Conservation (phyloP, 2,888 invertebrate species). For the Matsumyia berberina region DNA sequence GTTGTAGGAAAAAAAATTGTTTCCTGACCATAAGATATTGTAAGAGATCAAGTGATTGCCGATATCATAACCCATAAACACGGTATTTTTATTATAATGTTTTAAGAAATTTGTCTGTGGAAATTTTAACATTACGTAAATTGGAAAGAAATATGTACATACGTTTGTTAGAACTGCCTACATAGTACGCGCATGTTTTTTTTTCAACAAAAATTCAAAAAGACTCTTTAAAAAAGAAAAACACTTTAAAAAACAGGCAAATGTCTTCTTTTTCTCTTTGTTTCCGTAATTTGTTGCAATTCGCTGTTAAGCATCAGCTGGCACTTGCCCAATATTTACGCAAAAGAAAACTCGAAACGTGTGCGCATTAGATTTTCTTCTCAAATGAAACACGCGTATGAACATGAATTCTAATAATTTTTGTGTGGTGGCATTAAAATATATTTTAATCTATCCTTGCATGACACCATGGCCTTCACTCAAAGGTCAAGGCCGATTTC, state of each 20-base stretch:
- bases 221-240: not conserved
- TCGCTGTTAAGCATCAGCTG: constrained; percentile 24
- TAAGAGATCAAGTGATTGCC: no score
- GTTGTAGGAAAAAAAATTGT: no score
- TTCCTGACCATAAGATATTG: no score
- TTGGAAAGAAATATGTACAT: no score
- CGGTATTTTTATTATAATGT: no score
- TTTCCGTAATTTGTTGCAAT: constrained; percentile 10
- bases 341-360: not conserved
- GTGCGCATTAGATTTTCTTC: constrained; percentile 2
- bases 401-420: constrained; percentile 24
- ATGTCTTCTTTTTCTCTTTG: constrained; percentile 17
- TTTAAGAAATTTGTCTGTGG: no score
- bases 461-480: not conserved
- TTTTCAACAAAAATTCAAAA: not conserved
- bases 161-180: no score
- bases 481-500: constrained; percentile 8
- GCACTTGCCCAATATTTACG: constrained; percentile 23
- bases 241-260: not conserved
- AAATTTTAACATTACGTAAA: no score
- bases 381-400: not conserved
- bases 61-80: no score
- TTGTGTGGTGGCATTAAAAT: not conserved
- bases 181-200: no score
- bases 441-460: not conserved